These are phyloP conservation scores for Rhinolophus ferrumequinum DNA, from an alignment of 2,113 vertebrate species.

Conservation along the genomic window DNA sequence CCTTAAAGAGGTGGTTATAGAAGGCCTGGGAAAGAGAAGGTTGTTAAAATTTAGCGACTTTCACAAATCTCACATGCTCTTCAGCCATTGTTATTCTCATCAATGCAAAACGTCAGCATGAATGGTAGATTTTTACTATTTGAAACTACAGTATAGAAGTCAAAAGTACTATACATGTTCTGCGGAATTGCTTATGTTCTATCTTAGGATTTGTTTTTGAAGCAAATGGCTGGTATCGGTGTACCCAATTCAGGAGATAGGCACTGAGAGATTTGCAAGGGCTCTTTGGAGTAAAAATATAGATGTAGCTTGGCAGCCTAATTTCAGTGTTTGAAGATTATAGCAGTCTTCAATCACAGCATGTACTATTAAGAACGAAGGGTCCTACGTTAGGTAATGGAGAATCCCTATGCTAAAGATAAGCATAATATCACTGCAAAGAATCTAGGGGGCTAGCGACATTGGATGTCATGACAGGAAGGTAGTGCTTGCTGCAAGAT, in stretches of 20 bases:
- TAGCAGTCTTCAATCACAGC: not conserved
- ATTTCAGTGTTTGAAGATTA: not conserved
- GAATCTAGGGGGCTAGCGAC: not conserved
- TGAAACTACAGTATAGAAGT: not conserved
- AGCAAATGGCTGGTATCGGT: not conserved
- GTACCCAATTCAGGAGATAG: not conserved
- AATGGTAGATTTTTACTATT: not conserved
- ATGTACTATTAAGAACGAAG: not conserved
- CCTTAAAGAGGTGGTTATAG: not conserved
- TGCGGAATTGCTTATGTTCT: not conserved
- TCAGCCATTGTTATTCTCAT: not conserved
- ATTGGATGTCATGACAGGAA: not conserved
- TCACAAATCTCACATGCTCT: not conserved
- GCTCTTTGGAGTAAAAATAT: not conserved
- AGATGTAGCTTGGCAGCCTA: not conserved
- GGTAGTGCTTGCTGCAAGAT: fast-evolving
- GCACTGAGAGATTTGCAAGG: not conserved
- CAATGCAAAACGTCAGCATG: not conserved
- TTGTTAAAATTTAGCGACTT: not conserved
- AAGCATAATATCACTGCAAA: not conserved
- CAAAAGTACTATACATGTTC: not conserved
- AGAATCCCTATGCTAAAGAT: not conserved
- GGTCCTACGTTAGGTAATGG: not conserved
- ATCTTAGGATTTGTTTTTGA: not conserved
- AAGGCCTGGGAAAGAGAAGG: not conserved